phyloP scores from a whole-genome alignment of 2,113 vertebrate species.

The Helogale parvula region DNA sequence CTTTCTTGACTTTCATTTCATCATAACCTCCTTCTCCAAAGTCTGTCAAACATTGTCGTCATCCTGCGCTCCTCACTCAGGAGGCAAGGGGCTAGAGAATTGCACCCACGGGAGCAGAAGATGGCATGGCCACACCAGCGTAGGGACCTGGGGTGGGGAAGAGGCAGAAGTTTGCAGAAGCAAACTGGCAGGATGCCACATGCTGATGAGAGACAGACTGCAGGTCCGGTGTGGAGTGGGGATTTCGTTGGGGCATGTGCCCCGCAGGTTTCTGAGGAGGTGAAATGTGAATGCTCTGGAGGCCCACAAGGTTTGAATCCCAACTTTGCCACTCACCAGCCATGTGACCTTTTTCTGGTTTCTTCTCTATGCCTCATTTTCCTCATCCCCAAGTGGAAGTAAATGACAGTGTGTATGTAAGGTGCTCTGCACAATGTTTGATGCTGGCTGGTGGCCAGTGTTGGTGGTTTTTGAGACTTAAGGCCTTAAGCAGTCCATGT shows the following conservation, averaged over 20 bases:
- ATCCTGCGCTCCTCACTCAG: not conserved
- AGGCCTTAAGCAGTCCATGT: not conserved
- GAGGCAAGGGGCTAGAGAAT: not conserved
- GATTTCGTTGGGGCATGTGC: not conserved
- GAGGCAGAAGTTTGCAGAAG: not conserved
- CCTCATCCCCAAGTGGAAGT: not conserved
- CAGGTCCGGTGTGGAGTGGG: too few relatives aligned
- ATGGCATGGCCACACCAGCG: accelerated
- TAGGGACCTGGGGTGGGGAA: not conserved
- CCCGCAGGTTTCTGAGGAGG: not conserved
- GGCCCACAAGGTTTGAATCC: not conserved
- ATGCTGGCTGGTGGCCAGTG: not conserved
- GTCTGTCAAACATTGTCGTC: not conserved
- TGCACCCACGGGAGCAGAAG: accelerated
- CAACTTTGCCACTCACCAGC: not conserved
- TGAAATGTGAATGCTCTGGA: not conserved
- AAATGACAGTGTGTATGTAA: not conserved
- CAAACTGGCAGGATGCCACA: not conserved
- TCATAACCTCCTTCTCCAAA: not conserved
- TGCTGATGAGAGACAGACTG: not conserved
- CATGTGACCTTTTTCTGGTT: not conserved
- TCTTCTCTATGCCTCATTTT: not conserved
- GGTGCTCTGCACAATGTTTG: not conserved
- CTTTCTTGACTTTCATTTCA: not conserved
- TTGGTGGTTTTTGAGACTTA: slow-evolving; percentile 31